Conservation (phyloP, 2,888 invertebrate genomes). For the Latrodectus elegans region DNA sequence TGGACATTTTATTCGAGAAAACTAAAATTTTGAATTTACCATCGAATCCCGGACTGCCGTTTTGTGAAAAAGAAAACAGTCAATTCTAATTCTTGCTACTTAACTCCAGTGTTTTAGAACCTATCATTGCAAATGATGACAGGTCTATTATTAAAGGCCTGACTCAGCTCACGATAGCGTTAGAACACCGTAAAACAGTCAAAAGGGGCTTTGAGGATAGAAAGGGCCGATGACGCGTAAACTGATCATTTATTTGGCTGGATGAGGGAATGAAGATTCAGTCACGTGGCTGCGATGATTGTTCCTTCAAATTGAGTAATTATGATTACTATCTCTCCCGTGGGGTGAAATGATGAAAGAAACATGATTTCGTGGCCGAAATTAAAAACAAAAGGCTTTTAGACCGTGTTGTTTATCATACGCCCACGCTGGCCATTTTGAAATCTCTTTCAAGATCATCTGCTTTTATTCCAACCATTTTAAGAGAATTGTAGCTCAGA, state of each 20-base stretch:
- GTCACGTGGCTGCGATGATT: conserved; percentile 10
- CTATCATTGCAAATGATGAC: background rate
- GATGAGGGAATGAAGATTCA: background rate
- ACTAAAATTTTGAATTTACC: no score
- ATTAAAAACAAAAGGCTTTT: conserved; percentile 1
- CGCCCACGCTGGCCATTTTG: background rate
- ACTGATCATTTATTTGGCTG: background rate
- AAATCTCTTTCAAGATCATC: no score
- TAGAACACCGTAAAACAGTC: background rate
- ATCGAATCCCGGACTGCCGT: no score
- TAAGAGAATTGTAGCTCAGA: no score
- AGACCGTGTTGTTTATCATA: background rate
- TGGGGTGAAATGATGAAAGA: background rate
- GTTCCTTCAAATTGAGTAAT: conserved; percentile 44
- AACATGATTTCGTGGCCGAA: conserved; percentile 12
- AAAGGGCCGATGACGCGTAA: no score
- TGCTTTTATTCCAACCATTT: no score
- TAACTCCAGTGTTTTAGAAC: no score
- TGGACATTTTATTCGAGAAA: no score
- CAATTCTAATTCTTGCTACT: no score
- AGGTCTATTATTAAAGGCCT: background rate
- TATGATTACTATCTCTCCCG: conserved; percentile 26
- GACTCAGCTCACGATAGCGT: background rate
- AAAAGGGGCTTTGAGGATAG: background rate
- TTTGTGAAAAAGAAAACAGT: no score